These are phyloP conservation scores for Babylonia areolata DNA, from an alignment of 1,140 invertebrate species.

Conservation along the genomic window DNA sequence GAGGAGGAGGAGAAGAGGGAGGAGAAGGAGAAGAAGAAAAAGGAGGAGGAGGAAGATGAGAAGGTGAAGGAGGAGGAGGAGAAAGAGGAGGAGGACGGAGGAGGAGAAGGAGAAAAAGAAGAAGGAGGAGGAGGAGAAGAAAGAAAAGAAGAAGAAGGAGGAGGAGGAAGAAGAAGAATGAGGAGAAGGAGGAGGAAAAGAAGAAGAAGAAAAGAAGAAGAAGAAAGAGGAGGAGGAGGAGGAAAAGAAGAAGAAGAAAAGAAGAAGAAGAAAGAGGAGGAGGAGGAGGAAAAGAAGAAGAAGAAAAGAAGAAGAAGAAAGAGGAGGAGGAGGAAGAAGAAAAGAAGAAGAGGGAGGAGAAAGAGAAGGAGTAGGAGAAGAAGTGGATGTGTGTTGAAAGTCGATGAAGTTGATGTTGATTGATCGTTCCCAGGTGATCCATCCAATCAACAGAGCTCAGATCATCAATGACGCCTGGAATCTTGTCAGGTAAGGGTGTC, in stretches of 20 bases:
- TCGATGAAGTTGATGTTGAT: not conserved
- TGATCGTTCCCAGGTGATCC: conserved; percentile 77
- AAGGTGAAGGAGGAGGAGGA: too few species aligned
- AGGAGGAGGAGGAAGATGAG: too few species aligned
- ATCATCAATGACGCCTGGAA: conserved; percentile 91
- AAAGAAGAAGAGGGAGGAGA: not conserved
- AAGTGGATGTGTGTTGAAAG: too few species aligned
- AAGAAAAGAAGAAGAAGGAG: too few species aligned
- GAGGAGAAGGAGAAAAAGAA: too few species aligned
- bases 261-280: not conserved
- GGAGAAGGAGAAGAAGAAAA: too few species aligned
- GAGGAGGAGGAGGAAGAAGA: not conserved
- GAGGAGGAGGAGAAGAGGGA: not conserved
- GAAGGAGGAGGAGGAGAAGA: too few species aligned
- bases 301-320: too few species aligned
- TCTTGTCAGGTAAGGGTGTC: conserved; percentile 61
- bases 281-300: not conserved
- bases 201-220: not conserved
- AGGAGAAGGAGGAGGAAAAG: too few species aligned
- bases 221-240: not conserved
- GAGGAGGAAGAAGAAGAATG: too few species aligned
- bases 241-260: not conserved
- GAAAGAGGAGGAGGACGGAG: too few species aligned
- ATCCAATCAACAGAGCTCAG: conserved; percentile 89
- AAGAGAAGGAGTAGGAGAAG: not conserved